A percentile compares a stretch with the other conserved stretches of the same genome.
Conservation (phyloP, 2,113 vertebrate genomes). For the Vulpes ferrilata region DNA sequence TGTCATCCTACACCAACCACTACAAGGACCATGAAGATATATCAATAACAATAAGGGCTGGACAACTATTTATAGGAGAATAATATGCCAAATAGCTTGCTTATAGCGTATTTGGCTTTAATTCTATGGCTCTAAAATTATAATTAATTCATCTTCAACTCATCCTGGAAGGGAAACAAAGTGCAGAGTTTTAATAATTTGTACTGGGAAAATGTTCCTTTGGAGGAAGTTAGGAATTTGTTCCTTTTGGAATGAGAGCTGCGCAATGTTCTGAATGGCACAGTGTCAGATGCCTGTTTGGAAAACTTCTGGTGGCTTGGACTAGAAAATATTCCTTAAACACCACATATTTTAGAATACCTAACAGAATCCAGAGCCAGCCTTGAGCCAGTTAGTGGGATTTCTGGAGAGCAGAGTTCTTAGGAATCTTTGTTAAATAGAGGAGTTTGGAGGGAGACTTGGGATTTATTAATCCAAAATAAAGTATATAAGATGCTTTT, state of each 20-base stretch:
- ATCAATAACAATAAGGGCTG: constrained; percentile 34
- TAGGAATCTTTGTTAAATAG: constrained; percentile 69
- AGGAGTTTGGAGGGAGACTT: neutral
- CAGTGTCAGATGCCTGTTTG: constrained; percentile 64
- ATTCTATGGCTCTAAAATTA: neutral
- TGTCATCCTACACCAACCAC: neutral
- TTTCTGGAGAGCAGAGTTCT: constrained; percentile 57
- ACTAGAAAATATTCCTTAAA: constrained; percentile 76
- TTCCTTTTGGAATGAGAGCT: constrained; percentile 69
- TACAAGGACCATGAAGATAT: neutral
- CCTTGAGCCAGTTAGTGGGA: constrained; percentile 62
- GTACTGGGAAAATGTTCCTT: constrained; percentile 38
- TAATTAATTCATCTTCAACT: constrained; percentile 13
- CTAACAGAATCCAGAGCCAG: constrained; percentile 68
- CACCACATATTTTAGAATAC: constrained; percentile 63
- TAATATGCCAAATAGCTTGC: neutral
- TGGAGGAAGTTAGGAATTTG: constrained; percentile 4
- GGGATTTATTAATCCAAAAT: neutral
- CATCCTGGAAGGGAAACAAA: neutral
- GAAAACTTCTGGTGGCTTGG: constrained; percentile 77
- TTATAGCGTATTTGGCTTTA: neutral
- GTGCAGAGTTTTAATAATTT: constrained; percentile 20
- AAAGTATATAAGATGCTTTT: constrained; percentile 24
- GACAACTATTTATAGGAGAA: constrained; percentile 38
- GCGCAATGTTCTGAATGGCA: constrained; percentile 64